phyloP scores from a whole-genome alignment of 2,113 vertebrate species.

The Centropus unirufus region DNA sequence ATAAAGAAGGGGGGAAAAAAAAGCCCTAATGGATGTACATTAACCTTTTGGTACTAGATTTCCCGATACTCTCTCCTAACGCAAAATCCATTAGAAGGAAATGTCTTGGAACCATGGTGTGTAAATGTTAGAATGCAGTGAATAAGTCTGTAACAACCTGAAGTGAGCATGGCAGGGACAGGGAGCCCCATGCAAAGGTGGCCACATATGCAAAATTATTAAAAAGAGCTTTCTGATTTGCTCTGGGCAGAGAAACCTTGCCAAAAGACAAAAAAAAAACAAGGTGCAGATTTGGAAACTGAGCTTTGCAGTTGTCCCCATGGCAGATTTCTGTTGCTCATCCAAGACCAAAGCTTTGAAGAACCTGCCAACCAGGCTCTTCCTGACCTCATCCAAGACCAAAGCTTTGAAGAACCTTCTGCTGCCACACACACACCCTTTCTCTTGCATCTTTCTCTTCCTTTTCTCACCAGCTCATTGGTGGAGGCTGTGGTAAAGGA shows the following conservation, averaged over 20 bases:
- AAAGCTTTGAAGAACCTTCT: neutral
- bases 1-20: neutral
- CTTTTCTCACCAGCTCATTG: neutral
- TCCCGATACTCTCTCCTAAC: constrained; percentile 46
- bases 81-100: constrained; percentile 54
- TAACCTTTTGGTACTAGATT: constrained; percentile 69
- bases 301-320: neutral
- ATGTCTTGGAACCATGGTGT: neutral
- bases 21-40: constrained; percentile 59
- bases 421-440: neutral
- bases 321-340: neutral
- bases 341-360: neutral
- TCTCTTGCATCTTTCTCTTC: too few species aligned
- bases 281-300: neutral
- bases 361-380: neutral
- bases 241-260: neutral
- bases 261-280: neutral
- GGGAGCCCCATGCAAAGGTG: neutral
- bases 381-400: neutral
- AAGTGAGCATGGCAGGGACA: neutral
- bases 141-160: neutral
- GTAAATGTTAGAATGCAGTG: neutral
- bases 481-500: neutral
- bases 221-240: neutral
- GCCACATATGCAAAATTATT: neutral